Evolutionary conservation across 1,140 invertebrate genomes (phyloP).

Genomic region (Sitodiplosis mosellana): DNA sequence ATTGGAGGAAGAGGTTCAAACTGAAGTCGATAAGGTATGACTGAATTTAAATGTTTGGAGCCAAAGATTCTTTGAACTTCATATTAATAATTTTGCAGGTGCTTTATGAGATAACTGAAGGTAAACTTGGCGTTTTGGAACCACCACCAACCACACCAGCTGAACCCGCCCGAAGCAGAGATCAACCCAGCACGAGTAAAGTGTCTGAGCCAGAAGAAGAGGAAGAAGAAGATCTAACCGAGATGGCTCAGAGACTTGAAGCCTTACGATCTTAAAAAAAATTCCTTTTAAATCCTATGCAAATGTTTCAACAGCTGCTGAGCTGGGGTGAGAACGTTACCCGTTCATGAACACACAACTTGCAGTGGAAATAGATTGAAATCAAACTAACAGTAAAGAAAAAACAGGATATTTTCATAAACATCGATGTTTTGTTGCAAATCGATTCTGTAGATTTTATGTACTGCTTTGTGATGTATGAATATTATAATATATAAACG

Average conservation of each 20-base stretch:
- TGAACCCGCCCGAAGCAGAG: constrained; percentile 27
- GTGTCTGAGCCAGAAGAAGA: constrained; percentile 6
- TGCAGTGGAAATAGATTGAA: too few species aligned
- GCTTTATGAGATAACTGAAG: constrained; percentile 89
- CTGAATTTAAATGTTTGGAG: background rate
- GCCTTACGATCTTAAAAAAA: constrained; percentile 56
- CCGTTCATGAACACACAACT: too few species aligned
- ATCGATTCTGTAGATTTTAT: too few species aligned
- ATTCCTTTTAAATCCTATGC: background rate
- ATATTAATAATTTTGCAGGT: constrained; percentile 33
- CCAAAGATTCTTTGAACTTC: background rate
- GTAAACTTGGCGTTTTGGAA: constrained; percentile 78
- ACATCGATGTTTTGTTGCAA: too few species aligned
- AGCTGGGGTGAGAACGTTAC: too few species aligned
- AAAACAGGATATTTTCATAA: too few species aligned
- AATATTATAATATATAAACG: too few species aligned
- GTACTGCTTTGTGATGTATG: too few species aligned
- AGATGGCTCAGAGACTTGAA: constrained; percentile 70
- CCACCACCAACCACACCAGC: constrained; percentile 47
- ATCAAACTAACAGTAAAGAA: too few species aligned
- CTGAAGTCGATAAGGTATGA: constrained; percentile 75
- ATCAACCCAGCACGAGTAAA: constrained; percentile 10
- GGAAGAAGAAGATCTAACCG: constrained; percentile 48
- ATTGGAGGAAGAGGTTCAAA: constrained; percentile 81
- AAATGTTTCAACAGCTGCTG: too few species aligned